Base-by-base conservation (phyloP, 1,140 invertebrate genomes). In the Panulirus ornatus region DNA sequence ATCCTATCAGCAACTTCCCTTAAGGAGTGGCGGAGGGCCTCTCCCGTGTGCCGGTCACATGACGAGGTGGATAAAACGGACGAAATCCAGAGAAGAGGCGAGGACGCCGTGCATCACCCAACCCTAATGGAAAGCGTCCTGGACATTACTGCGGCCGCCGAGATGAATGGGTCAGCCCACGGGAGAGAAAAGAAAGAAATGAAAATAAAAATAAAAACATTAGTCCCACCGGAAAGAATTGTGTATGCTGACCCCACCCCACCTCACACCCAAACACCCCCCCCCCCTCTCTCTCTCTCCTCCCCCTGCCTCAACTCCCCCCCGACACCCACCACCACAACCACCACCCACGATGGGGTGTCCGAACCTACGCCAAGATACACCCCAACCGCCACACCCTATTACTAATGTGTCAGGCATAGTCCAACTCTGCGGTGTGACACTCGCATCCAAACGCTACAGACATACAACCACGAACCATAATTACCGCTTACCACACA, bases 211-310 rank as follows among this genome's bases (percentile, higher is more conserved):
- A 47, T 47, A 47, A 54, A 84, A 70, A 84, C 81, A 84, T 84
- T 84, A 84, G 81, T 84, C 81, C 81, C 81, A 70, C 81, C 81
- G 81, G 81, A 84, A 84, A 83, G 79, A 84, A 84, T 84, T 84
- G 81, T 70, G 81, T 84, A 54, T 84, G 58, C 40, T 84, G 58
- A 27, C 81, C 58, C 40, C 22, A 58, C 81, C 54, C 54, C 81
- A 9, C 63, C 22, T 0, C 27, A 14, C 40, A 19, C 54, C 58
- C 76, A 22, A 27, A 47, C 76, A 38, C 76, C 0, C 51, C 54
- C 34, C 27, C 34, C 58, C 2, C 2, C 47, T 5, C 0, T 22
- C 76, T n/a, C 22, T 79, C 47, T n/a, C 38, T 34, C 76, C 47
- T 30, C 63, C 58, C 27, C 38, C 34, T 44, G 38, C 19, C 36